Conservation (phyloP, 2,888 invertebrate genomes). For the Sabatieria punctata region DNA sequence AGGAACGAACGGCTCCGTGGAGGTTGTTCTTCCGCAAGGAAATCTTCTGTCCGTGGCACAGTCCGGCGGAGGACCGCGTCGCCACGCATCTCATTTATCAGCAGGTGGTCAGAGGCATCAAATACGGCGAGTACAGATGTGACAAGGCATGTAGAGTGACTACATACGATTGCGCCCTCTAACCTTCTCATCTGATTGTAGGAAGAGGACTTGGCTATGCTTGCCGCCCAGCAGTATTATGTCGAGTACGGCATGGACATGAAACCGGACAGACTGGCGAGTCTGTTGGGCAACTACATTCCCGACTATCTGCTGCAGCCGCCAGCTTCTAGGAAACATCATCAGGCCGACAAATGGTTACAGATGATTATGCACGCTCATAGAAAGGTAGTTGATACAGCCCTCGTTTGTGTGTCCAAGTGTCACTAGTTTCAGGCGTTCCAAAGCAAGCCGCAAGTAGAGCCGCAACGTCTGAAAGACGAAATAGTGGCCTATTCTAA, state of each 20-base stretch:
- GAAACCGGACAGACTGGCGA: conserved; percentile 69
- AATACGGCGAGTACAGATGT: conserved; percentile 91
- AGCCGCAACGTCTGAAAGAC: conserved; percentile 69
- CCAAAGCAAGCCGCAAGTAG: conserved; percentile 37
- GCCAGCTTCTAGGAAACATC: conserved; percentile 11
- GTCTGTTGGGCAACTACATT: conserved; percentile 79
- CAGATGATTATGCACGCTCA: conserved; percentile 70
- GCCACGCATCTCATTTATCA: conserved; percentile 96
- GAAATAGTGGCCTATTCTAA: conserved; percentile 97
- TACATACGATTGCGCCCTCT: too few relatives aligned
- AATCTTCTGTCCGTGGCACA: conserved; percentile 97
- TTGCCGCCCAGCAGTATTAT: conserved; percentile 95
- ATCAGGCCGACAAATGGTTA: conserved; percentile 16
- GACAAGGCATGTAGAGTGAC: conserved; percentile 39
- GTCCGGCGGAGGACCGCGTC: conserved; percentile 85
- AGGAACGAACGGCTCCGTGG: too few relatives aligned
- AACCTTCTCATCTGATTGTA: too few relatives aligned
- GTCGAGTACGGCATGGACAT: conserved; percentile 76
- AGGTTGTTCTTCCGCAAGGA: conserved; percentile 49
- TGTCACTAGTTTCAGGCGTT: too few relatives aligned
- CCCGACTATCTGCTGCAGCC: conserved; percentile 50
- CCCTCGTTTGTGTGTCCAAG: too few relatives aligned
- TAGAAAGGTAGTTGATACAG: conserved; percentile 64
- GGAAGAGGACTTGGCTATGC: conserved; percentile 93
- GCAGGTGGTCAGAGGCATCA: conserved; percentile 87